Evolutionary conservation across 2,113 vertebrate genomes (phyloP).

Genomic region (Synodontis membranacea): DNA sequence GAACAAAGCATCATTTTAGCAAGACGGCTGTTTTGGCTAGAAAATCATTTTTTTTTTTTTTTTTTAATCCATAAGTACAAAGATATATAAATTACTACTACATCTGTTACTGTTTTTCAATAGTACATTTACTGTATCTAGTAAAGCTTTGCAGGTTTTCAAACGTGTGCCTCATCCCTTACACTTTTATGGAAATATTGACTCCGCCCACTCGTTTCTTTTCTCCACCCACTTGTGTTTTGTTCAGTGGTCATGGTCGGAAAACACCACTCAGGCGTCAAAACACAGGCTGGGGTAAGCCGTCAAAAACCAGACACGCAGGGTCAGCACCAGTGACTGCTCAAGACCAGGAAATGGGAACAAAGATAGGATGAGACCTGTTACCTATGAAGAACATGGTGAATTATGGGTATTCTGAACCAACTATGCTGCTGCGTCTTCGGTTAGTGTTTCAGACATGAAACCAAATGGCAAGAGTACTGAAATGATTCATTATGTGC

Average conservation of each 20-base stretch:
- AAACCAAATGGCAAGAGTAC: neutral
- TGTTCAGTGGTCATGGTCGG: neutral
- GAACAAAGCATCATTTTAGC: too few relatives aligned
- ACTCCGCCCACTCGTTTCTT: neutral
- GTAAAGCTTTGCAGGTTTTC: neutral
- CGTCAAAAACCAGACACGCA: neutral
- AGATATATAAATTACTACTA: neutral
- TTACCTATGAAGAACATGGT: neutral
- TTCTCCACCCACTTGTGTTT: neutral
- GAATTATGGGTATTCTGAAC: neutral
- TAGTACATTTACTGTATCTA: neutral
- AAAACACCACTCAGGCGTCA: neutral
- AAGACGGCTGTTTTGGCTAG: too few relatives aligned
- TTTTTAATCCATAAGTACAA: neutral
- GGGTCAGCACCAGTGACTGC: neutral
- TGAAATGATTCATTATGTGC: neutral
- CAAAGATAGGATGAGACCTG: neutral
- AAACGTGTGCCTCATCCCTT: neutral
- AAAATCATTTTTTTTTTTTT: too few relatives aligned
- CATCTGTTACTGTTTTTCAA: neutral
- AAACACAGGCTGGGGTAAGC: neutral
- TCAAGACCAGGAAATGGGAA: neutral
- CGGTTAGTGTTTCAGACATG: neutral
- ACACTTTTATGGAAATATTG: neutral
- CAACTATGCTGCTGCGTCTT: neutral